Base-by-base conservation (phyloP, 2,888 invertebrate species). In the Eupithecia tripunctaria region DNA sequence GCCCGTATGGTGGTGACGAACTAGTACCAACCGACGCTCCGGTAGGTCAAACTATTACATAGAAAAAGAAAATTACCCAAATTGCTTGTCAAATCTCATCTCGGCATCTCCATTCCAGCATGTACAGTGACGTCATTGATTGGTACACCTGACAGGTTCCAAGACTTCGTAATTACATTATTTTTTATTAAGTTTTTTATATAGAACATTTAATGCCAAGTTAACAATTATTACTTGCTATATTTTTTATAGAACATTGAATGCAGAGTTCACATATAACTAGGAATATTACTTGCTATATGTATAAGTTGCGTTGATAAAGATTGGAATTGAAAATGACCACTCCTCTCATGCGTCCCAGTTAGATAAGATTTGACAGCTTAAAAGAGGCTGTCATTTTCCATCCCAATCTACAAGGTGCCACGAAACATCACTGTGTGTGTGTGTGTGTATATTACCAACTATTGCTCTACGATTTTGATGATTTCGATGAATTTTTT, bases 1-100 rank as follows among this genome's bases (percentile, higher is more conserved):
- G 47, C 56, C 25, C 56, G 56, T 56, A 51, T 51, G 51, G 56
- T 56, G 56, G 56, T 56, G 56, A 56, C 56, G 12, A 56, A 25
- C 56, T n/a, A 21, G n/a, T 10, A 51, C 21, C n/a, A 21, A 51
- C 12, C 56, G 56, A 56, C 56, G 56, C 56, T 25, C 56, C 56
- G 56, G 56, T 56, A 56, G 21, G 56, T 25, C 25, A n/a, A 56
- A 14, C 25, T 25, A 25, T 25, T 56, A 56, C 14, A 56, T 25
- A 56, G 25, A 25, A 25, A 56, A n/a, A n/a, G n/a, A n/a, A n/a
- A n/a, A 25, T 14, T 56, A 1, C 8, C 25, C 25, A 56, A 56
- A 56, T 56, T 56, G 5, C 56, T 56, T 56, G 56, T 56, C 0
- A 51, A 51, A 51, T 25, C 56, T 56, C 25, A 56, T 56, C 56